phyloP scores from a whole-genome alignment of 1,140 invertebrate genomes.

The Drosophila melanica region DNA sequence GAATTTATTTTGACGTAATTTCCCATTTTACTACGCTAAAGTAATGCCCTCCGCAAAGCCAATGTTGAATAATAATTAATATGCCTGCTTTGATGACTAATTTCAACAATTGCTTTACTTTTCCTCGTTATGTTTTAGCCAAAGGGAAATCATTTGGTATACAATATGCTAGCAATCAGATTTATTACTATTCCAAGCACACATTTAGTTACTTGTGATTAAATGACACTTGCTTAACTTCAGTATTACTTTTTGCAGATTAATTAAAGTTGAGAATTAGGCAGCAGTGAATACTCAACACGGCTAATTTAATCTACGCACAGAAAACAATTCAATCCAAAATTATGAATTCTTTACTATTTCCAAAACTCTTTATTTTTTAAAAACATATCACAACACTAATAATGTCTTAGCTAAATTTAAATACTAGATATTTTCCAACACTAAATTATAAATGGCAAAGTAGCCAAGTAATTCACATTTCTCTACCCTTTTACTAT shows the following conservation, averaged over 20 bases:
- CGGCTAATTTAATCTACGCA: too few relatives aligned
- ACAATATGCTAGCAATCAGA: slow-evolving; percentile 26
- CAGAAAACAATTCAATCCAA: too few relatives aligned
- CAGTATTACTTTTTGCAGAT: not conserved
- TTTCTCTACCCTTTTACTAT: too few relatives aligned
- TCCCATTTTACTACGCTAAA: not conserved
- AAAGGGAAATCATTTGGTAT: not conserved
- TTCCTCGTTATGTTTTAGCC: not conserved
- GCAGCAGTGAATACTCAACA: too few relatives aligned
- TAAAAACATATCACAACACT: too few relatives aligned
- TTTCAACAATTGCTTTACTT: slow-evolving; percentile 36
- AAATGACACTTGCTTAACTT: slow-evolving; percentile 15
- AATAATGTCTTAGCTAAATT: too few relatives aligned
- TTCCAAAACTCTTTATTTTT: too few relatives aligned
- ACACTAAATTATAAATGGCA: not conserved
- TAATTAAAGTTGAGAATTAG: too few relatives aligned
- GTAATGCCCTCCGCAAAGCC: slow-evolving; percentile 16
- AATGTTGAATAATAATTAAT: slow-evolving; percentile 30
- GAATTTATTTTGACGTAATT: slow-evolving; percentile 38
- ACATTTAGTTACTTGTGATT: slow-evolving; percentile 21
- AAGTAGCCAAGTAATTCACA: too few relatives aligned
- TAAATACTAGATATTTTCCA: too few relatives aligned
- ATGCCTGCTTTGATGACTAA: slow-evolving; percentile 36
- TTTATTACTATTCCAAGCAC: slow-evolving; percentile 18
- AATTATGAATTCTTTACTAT: too few relatives aligned